A percentile compares a stretch with the other conserved stretches of the same genome.
Conservation (phyloP, 1,140 invertebrate genomes). For the Penaeus vannamei region DNA sequence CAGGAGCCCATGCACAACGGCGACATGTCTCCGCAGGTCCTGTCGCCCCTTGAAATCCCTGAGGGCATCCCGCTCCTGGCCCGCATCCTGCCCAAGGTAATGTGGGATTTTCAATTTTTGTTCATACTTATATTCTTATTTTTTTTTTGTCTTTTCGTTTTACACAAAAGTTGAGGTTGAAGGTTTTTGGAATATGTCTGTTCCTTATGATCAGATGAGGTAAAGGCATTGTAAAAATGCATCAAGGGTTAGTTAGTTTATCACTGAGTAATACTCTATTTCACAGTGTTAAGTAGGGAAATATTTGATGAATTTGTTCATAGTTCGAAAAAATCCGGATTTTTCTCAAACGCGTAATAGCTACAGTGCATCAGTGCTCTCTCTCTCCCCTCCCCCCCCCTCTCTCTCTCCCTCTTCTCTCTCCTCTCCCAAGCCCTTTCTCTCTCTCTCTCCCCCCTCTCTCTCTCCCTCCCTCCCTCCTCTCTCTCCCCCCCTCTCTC, state of each 20-base stretch:
- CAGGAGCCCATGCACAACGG: slow-evolving; percentile 39
- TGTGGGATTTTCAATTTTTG: not conserved
- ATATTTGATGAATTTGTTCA: no score
- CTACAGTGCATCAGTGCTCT: not conserved
- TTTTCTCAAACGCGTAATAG: no score
- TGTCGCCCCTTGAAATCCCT: slow-evolving; percentile 53
- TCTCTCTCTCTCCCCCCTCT: slow-evolving; percentile 4
- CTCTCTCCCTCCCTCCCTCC: slow-evolving; percentile 26
- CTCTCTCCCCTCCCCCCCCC: slow-evolving; percentile 8
- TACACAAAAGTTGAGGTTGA: not conserved
- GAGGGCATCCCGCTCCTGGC: slow-evolving; percentile 58
- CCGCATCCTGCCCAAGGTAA: slow-evolving; percentile 58
- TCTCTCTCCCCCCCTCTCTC: not conserved
- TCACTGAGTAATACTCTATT: no score
- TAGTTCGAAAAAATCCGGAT: no score
- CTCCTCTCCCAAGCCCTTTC: not conserved
- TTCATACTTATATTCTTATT: no score
- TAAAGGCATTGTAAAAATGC: no score
- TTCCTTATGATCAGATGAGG: no score
- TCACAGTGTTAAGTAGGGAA: no score
- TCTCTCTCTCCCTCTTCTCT: not conserved
- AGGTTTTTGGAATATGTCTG: no score
- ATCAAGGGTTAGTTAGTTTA: no score
- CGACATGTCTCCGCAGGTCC: not conserved
- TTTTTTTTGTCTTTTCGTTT: not conserved